A percentile compares a stretch with the other conserved stretches of the same genome.
These are phyloP conservation scores for Ennomos erosarius DNA, from an alignment of 2,888 invertebrate genomes.

Conservation along the genomic window DNA sequence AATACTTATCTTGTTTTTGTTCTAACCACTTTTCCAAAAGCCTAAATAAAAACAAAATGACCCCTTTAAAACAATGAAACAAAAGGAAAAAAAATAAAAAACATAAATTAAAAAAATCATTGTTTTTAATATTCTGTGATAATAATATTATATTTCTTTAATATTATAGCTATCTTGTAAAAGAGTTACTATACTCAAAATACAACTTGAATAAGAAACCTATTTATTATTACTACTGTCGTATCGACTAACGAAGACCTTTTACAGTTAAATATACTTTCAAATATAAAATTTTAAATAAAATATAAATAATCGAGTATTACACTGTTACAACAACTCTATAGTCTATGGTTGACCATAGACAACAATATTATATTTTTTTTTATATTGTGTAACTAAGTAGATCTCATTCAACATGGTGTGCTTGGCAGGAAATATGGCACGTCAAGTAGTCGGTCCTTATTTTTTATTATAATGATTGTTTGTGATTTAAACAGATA, in stretches of 20 bases:
- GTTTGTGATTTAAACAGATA: too few relatives aligned
- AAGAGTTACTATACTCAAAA: conserved; percentile 75
- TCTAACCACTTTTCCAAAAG: conserved; percentile 16
- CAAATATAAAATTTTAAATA: conserved; percentile 76
- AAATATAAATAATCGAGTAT: conserved; percentile 85
- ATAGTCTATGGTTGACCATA: conserved; percentile 77
- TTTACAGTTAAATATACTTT: conserved; percentile 67
- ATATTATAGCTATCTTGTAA: conserved; percentile 67
- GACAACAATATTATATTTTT: conserved; percentile 66
- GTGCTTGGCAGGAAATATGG: conserved; percentile 16
- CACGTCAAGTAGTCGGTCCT: neutral
- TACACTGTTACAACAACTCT: conserved; percentile 79
- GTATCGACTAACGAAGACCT: conserved; percentile 73
- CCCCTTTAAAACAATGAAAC: conserved; percentile 9
- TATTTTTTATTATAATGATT: neutral
- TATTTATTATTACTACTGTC: conserved; percentile 55
- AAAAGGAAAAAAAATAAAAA: conserved; percentile 45
- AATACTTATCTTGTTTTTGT: too few relatives aligned
- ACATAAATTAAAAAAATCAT: conserved; percentile 70
- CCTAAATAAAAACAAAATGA: conserved; percentile 10
- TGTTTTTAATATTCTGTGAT: conserved; percentile 80
- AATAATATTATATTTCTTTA: conserved; percentile 69
- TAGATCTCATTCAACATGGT: conserved; percentile 43
- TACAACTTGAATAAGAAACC: conserved; percentile 72
- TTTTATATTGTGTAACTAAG: conserved; percentile 43